These are phyloP conservation scores for Drosophila nigritarsus DNA, from an alignment of 2,888 invertebrate genomes.

Conservation along the genomic window DNA sequence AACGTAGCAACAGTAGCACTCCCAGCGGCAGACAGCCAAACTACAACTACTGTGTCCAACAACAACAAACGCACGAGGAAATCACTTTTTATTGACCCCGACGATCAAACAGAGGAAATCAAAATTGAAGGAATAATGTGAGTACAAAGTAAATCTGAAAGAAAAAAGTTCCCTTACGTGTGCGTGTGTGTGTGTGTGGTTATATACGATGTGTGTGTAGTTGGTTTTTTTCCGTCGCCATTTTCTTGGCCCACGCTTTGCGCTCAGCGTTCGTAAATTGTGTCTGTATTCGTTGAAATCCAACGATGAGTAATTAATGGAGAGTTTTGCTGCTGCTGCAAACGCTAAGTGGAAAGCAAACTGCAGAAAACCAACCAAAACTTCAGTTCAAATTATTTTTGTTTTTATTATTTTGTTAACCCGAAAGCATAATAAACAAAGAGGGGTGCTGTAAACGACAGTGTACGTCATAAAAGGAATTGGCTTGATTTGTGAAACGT, in stretches of 20 bases:
- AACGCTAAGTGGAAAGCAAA: constrained; percentile 33
- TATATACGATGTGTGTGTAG: constrained; percentile 9
- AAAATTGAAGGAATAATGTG: constrained; percentile 81
- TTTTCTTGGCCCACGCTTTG: constrained; percentile 66
- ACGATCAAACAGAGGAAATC: constrained; percentile 72
- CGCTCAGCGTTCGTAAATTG: constrained; percentile 47
- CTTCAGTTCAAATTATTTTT: constrained; percentile 21
- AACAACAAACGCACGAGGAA: constrained; percentile 37
- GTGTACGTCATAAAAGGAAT: constrained; percentile 75
- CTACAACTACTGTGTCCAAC: constrained; percentile 45
- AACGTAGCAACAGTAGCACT: constrained; percentile 42
- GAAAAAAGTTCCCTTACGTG: constrained; percentile 7
- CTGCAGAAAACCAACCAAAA: constrained; percentile 10
- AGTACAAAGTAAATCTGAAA: constrained; percentile 57
- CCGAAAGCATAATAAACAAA: constrained; percentile 39
- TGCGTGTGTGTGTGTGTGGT: constrained; percentile 8
- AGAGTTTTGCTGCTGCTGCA: constrained; percentile 37
- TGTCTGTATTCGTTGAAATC: constrained; percentile 61
- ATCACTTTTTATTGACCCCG: constrained; percentile 73
- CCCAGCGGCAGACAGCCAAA: constrained; percentile 61
- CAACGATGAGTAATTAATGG: constrained; percentile 72
- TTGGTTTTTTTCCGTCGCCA: constrained; percentile 72
- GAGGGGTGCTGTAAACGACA: constrained; percentile 36
- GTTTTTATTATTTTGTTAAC: constrained; percentile 14
- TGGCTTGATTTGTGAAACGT: constrained; percentile 80